phyloP scores from a whole-genome alignment of 1,140 invertebrate species.

The Steinernema feltiae region DNA sequence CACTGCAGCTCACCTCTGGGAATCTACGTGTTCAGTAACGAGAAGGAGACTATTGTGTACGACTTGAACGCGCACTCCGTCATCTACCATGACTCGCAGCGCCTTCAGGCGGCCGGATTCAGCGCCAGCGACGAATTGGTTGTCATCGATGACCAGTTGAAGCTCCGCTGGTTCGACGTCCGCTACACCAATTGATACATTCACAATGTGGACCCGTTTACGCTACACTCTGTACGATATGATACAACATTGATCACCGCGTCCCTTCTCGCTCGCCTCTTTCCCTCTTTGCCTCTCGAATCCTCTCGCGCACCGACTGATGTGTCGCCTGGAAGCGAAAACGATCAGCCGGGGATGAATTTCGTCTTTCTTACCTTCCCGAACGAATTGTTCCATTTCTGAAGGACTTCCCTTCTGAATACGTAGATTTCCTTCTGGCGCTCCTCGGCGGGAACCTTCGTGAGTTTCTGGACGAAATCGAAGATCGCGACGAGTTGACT shows the following conservation, averaged over 20 bases:
- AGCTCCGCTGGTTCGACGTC: neutral
- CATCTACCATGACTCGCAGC: conserved; percentile 1
- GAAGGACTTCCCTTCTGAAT: neutral
- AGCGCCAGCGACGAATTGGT: neutral
- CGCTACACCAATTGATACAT: neutral
- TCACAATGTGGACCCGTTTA: neutral
- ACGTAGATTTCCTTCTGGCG: neutral
- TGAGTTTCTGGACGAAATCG: neutral
- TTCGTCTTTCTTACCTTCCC: too few species aligned
- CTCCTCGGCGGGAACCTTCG: neutral
- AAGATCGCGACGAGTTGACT: neutral
- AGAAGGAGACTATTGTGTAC: conserved; percentile 4
- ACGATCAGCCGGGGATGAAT: too few species aligned
- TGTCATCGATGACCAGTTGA: neutral
- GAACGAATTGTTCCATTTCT: too few species aligned
- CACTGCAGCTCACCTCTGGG: neutral
- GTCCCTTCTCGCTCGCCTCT: too few species aligned
- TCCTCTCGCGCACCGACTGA: too few species aligned
- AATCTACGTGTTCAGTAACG: neutral
- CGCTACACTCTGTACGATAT: neutral
- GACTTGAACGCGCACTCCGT: neutral
- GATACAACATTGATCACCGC: too few species aligned
- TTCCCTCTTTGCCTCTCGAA: too few species aligned
- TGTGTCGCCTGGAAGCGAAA: too few species aligned
- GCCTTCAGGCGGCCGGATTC: neutral